These are phyloP conservation scores for Phaenicophaeus curvirostris DNA, from an alignment of 2,797 vertebrate genomes.

Conservation along the genomic window DNA sequence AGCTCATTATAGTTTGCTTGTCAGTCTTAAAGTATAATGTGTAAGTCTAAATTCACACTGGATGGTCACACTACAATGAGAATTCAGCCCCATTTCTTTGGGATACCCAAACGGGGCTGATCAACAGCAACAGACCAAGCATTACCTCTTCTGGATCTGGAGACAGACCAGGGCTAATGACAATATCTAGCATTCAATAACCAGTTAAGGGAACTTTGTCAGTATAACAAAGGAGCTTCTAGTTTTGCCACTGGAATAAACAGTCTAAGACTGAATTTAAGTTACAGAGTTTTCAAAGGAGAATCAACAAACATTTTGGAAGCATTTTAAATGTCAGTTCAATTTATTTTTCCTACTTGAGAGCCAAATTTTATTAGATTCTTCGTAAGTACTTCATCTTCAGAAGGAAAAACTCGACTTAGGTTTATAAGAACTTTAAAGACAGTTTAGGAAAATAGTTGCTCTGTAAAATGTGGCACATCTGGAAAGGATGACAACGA, in stretches of 20 bases:
- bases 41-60: not conserved
- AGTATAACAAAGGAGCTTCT: not conserved
- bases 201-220: not conserved
- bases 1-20: not conserved
- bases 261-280: not conserved
- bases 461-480: not conserved
- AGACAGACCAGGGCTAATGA: not conserved
- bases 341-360: not conserved
- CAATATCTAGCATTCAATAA: not conserved
- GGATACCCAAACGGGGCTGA: not conserved
- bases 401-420: not conserved
- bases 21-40: not conserved
- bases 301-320: not conserved
- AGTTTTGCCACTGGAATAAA: not conserved
- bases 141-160: not conserved
- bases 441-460: not conserved
- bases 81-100: not conserved
- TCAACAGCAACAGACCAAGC: not conserved
- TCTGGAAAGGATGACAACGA: not conserved
- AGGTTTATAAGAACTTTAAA: not conserved
- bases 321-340: not conserved
- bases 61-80: not conserved
- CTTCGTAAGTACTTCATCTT: not conserved
- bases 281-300: not conserved
- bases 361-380: not conserved